phyloP scores from a whole-genome alignment of 2,888 invertebrate genomes.

The Cheilosia soror region DNA sequence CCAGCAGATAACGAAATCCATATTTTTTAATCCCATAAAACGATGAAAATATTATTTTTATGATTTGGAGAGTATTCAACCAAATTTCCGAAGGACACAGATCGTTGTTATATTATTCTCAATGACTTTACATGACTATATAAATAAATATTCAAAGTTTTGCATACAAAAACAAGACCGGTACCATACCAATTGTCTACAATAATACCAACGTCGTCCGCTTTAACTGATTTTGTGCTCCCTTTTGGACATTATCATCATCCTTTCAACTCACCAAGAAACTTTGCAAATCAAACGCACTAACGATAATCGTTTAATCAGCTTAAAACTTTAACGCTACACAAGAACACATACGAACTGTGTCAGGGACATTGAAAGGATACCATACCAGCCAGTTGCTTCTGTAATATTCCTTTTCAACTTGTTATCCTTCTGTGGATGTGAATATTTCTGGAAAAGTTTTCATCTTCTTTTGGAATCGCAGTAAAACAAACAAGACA shows the following conservation, averaged over 20 bases:
- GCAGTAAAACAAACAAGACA: conserved; percentile 8
- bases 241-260: conserved; percentile 12
- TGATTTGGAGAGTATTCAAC: neutral
- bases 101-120: neutral
- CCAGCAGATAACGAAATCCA: no score
- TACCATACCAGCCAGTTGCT: conserved; percentile 26
- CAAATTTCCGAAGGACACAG: conserved; percentile 8
- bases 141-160: conserved; percentile 56
- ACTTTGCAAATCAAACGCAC: conserved; percentile 69
- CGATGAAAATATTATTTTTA: conserved; percentile 21
- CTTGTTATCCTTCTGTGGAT: conserved; percentile 8
- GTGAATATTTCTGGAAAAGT: conserved; percentile 27
- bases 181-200: conserved; percentile 1
- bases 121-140: conserved; percentile 16
- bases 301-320: conserved; percentile 72
- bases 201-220: conserved; percentile 15
- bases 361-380: conserved; percentile 36
- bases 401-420: conserved; percentile 1
- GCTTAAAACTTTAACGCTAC: conserved; percentile 65
- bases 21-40: conserved; percentile 10
- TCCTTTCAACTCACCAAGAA: conserved; percentile 43
- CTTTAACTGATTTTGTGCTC: conserved; percentile 14
- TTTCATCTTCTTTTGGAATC: conserved; percentile 24
- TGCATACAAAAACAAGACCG: conserved; percentile 15
- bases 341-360: conserved; percentile 24